These are phyloP conservation scores for Macrocentrus cingulum DNA, from an alignment of 1,140 invertebrate species.

Conservation along the genomic window DNA sequence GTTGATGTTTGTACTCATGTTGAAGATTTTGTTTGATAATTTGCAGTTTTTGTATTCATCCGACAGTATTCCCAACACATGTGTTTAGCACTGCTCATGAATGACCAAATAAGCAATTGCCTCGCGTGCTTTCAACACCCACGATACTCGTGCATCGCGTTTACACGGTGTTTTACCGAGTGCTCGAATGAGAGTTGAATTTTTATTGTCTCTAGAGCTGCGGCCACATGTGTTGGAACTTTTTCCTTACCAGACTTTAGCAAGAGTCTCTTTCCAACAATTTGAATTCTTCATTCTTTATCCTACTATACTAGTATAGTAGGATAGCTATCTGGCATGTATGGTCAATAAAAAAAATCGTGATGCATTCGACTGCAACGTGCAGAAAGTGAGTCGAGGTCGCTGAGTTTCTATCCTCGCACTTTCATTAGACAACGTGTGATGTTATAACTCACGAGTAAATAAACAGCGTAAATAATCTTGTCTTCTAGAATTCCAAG, in stretches of 20 bases:
- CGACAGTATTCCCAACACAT: not conserved
- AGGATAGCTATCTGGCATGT: no score
- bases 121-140: conserved; percentile 6
- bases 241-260: no score
- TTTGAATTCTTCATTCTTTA: not conserved
- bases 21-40: conserved; percentile 9
- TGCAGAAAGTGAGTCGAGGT: conserved; percentile 43
- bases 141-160: conserved; percentile 5
- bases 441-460: not conserved
- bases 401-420: conserved; percentile 37
- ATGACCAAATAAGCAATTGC: conserved; percentile 15
- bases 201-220: not conserved
- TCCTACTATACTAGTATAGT: not conserved
- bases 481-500: not conserved
- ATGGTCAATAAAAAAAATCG: not conserved
- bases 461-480: not conserved
- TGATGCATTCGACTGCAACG: conserved; percentile 33
- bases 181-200: conserved; percentile 11
- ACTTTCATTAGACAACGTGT: conserved; percentile 35
- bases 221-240: not conserved
- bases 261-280: conserved; percentile 1
- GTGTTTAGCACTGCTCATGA: not conserved
- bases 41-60: conserved; percentile 10
- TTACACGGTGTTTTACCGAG: conserved; percentile 17
- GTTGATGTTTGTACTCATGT: not conserved